phyloP scores from a whole-genome alignment of 2,113 vertebrate genomes.

The Pangasianodon gigas region DNA sequence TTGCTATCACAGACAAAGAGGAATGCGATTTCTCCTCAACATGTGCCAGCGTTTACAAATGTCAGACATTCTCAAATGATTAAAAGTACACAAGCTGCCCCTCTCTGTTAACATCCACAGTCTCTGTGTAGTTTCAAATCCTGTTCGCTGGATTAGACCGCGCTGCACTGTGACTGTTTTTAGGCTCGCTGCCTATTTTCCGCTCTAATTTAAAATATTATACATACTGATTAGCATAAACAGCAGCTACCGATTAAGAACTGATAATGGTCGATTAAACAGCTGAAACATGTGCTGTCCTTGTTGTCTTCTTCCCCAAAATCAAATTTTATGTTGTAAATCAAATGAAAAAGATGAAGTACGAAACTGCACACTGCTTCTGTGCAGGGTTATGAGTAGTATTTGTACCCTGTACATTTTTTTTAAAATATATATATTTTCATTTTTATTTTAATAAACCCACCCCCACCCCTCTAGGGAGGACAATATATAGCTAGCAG shows the following conservation, averaged over 20 bases:
- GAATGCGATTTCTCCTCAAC: neutral
- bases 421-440: too few species aligned
- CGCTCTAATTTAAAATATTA: neutral
- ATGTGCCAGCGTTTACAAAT: neutral
- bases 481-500: too few species aligned
- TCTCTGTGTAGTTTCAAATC: neutral
- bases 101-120: neutral
- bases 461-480: too few species aligned
- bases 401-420: neutral
- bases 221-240: neutral
- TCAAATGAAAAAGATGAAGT: too few species aligned
- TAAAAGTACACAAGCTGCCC: neutral
- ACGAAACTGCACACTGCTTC: neutral
- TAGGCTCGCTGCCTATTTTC: neutral
- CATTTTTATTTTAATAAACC: too few species aligned
- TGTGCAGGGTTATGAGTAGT: neutral
- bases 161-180: neutral
- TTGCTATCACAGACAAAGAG: neutral
- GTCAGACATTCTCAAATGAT: neutral
- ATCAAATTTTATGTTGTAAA: too few species aligned
- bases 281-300: neutral
- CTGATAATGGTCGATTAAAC: neutral
- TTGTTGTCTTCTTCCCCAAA: too few species aligned
- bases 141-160: neutral
- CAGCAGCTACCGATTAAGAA: neutral